Evolutionary conservation across 2,797 vertebrate species (phyloP).

Genomic region (Microctenopoma steveboyesi): DNA sequence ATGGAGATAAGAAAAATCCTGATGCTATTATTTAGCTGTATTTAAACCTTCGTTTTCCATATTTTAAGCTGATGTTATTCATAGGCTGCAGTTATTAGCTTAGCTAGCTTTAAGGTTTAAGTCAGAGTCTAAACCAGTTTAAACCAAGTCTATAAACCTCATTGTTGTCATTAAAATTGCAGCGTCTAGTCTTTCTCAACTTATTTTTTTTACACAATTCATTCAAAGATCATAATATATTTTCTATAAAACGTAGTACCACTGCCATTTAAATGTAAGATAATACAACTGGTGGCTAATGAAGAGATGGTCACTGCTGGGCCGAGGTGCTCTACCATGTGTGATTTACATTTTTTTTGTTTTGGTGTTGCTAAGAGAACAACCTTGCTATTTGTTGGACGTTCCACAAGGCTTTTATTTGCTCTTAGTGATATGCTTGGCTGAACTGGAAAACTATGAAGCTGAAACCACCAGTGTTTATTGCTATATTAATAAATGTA

Average conservation of each 20-base stretch:
- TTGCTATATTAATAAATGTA: background rate
- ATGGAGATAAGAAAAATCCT: background rate
- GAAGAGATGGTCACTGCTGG: too few species aligned
- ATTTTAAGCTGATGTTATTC: background rate
- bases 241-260: background rate
- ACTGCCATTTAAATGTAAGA: too few species aligned
- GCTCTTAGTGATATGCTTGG: background rate
- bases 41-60: background rate
- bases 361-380: too few species aligned
- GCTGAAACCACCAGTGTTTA: background rate
- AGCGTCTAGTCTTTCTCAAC: background rate
- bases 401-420: background rate
- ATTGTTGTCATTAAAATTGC: background rate
- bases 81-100: background rate
- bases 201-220: too few species aligned
- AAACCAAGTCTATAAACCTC: constrained; percentile 2
- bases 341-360: background rate
- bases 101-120: background rate
- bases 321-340: too few species aligned
- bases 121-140: background rate
- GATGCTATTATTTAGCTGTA: too few species aligned
- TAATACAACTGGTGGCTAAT: too few species aligned
- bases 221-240: too few species aligned
- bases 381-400: too few species aligned
- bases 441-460: constrained; percentile 8